Evolutionary conservation across 2,113 vertebrate genomes (phyloP).

Genomic region (Psophia crepitans): DNA sequence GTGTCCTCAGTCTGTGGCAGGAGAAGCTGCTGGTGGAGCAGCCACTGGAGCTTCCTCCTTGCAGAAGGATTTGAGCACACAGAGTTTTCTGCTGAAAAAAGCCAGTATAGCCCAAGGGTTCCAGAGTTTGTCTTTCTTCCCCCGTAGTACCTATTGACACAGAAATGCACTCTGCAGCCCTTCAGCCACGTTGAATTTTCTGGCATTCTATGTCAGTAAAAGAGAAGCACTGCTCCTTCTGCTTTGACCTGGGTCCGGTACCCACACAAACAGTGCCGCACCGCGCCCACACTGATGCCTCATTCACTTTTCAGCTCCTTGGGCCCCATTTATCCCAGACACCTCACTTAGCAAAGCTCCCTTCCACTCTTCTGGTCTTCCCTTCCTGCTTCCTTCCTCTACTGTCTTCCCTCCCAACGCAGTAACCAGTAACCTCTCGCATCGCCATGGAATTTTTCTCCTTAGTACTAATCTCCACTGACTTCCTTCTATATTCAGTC

Average conservation of each 20-base stretch:
- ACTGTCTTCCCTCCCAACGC: not conserved
- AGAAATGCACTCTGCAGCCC: not conserved
- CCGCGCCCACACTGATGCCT: too few species aligned
- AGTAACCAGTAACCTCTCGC: not conserved
- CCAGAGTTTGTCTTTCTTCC: not conserved
- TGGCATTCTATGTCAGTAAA: not conserved
- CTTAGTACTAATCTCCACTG: not conserved
- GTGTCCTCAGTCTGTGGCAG: not conserved
- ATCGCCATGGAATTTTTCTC: not conserved
- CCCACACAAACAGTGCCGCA: too few species aligned
- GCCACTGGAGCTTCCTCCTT: not conserved
- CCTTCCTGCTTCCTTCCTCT: not conserved
- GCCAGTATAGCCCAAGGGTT: fast-evolving
- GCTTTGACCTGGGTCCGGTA: too few species aligned
- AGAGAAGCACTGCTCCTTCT: not conserved
- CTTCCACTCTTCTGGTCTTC: not conserved
- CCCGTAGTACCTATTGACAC: not conserved
- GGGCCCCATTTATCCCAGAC: not conserved
- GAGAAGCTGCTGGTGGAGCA: not conserved
- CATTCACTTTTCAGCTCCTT: not conserved
- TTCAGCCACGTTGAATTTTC: not conserved
- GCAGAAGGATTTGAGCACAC: not conserved
- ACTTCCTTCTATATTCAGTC: not conserved
- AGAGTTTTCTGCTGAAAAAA: not conserved
- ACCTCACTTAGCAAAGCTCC: not conserved